These are phyloP conservation scores for Chloroceryle inda DNA, from an alignment of 2,797 vertebrate species.

Conservation along the genomic window DNA sequence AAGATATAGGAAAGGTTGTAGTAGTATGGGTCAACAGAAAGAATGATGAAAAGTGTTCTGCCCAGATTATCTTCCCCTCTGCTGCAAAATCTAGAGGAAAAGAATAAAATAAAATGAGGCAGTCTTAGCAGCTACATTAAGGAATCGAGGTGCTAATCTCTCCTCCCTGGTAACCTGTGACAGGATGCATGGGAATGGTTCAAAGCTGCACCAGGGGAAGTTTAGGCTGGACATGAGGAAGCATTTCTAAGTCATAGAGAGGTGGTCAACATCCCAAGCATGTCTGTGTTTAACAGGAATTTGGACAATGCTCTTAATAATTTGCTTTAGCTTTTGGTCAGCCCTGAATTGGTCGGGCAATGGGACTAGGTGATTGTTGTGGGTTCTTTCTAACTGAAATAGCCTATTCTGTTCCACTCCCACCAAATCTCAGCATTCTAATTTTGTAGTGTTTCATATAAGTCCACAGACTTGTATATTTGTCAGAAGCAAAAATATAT, in stretches of 20 bases:
- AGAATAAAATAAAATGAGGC: neutral
- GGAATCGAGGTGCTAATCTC: neutral
- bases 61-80: neutral
- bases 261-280: neutral
- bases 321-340: neutral
- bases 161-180: neutral
- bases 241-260: neutral
- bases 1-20: neutral
- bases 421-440: neutral
- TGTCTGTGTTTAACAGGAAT: neutral
- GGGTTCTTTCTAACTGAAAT: neutral
- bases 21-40: neutral
- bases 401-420: neutral
- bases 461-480: neutral
- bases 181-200: accelerated
- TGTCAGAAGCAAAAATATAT: neutral
- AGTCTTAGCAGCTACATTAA: neutral
- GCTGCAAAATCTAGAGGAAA: neutral
- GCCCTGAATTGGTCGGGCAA: neutral
- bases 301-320: neutral
- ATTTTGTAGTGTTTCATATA: too few relatives aligned
- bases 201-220: neutral
- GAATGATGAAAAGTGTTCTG: neutral
- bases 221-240: neutral
- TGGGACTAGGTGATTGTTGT: neutral